phyloP scores from a whole-genome alignment of 1,140 invertebrate species.

The Atopsyche davidsoni region DNA sequence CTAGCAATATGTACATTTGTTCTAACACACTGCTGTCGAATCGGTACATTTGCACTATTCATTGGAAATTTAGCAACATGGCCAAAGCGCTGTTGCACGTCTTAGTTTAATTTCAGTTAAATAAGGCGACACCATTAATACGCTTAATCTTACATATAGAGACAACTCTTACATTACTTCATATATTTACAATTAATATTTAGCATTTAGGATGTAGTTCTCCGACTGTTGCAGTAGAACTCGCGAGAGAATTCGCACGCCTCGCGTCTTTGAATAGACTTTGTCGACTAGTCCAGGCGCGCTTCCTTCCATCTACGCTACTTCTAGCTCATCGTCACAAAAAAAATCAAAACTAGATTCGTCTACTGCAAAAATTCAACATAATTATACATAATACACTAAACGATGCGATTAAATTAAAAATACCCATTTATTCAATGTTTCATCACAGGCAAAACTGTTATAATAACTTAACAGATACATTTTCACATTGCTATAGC shows the following conservation, averaged over 20 bases:
- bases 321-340: conserved; percentile 6
- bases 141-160: conserved; percentile 20
- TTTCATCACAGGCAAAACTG: conserved; percentile 24
- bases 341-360: no score
- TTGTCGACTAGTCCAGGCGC: conserved; percentile 14
- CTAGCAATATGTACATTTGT: conserved; percentile 24
- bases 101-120: conserved; percentile 17
- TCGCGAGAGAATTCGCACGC: no score
- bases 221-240: no score
- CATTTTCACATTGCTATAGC: neutral
- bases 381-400: conserved; percentile 15
- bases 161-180: no score
- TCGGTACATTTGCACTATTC: conserved; percentile 23
- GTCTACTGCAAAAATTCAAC: no score
- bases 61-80: conserved; percentile 16
- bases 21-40: conserved; percentile 17
- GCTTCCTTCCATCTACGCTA: conserved; percentile 7
- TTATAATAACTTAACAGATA: neutral
- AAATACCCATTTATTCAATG: conserved; percentile 15
- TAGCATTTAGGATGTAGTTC: no score
- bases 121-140: conserved; percentile 22
- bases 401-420: conserved; percentile 14
- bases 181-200: no score
- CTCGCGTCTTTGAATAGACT: conserved; percentile 6
- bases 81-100: conserved; percentile 5